Percentiles rank a stretch among this genome's conserved stretches.
Evolutionary conservation across 2,797 vertebrate species (phyloP).

Genomic region (Etheostoma nigrum): DNA sequence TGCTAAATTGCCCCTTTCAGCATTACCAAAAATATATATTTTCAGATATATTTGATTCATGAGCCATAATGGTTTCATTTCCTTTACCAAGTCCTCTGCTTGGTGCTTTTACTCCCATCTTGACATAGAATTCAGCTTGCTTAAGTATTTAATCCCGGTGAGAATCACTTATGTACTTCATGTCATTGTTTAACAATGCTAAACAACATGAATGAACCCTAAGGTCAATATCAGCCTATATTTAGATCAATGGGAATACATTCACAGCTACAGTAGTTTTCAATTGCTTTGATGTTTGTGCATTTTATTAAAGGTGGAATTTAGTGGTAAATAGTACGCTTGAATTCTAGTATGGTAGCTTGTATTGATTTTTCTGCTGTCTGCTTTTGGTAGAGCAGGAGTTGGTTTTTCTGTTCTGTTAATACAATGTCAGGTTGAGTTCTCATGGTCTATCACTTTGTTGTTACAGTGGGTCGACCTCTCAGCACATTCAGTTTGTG

Average conservation of each 20-base stretch:
- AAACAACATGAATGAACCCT: constrained; percentile 21
- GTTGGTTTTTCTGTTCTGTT: constrained; percentile 17
- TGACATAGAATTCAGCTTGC: constrained; percentile 1
- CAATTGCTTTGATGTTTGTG: constrained; percentile 16
- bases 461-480: not conserved
- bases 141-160: constrained; percentile 17
- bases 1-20: not conserved
- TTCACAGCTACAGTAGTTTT: constrained; percentile 9
- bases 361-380: constrained; percentile 16
- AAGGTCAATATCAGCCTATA: constrained; percentile 5
- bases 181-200: constrained; percentile 15
- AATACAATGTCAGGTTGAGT: constrained; percentile 8
- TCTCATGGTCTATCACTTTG: constrained; percentile 1
- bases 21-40: not conserved
- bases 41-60: constrained; percentile 28
- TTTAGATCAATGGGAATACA: constrained; percentile 11
- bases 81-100: constrained; percentile 1
- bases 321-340: constrained; percentile 4
- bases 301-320: constrained; percentile 4
- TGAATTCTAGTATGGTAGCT: not conserved
- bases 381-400: not conserved
- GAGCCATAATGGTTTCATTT: constrained; percentile 34
- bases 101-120: not conserved
- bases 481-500: constrained; percentile 17
- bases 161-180: constrained; percentile 10